Conservation (phyloP, 2,797 vertebrate species). For the Calcarius lapponicus region DNA sequence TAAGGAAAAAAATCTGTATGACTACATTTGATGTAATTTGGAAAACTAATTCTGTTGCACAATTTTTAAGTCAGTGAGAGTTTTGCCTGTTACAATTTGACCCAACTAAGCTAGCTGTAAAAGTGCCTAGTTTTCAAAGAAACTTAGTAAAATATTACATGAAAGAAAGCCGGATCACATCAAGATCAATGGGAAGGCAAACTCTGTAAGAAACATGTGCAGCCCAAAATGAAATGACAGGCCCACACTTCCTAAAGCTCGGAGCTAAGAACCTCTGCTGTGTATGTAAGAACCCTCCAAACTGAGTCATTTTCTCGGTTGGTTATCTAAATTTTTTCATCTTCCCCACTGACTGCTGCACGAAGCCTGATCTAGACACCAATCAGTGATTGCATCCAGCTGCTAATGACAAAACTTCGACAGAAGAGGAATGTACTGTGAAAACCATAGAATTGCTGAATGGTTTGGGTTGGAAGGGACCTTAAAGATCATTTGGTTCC, state of each 20-base stretch:
- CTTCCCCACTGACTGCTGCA: neutral
- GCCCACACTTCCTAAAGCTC: neutral
- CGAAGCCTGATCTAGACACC: neutral
- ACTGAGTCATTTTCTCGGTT: neutral
- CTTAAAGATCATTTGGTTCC: neutral
- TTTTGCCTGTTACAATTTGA: neutral
- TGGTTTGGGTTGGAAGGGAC: neutral
- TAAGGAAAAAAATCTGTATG: neutral
- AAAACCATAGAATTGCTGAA: neutral
- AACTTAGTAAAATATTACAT: neutral
- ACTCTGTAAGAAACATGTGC: neutral
- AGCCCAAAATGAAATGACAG: neutral
- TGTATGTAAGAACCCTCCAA: neutral
- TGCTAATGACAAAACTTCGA: neutral
- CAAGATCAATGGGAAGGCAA: neutral
- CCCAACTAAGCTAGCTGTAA: neutral
- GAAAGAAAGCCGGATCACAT: neutral
- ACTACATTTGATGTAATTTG: conserved; percentile 13
- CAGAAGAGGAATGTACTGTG: neutral
- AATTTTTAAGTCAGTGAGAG: neutral
- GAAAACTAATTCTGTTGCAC: conserved; percentile 10
- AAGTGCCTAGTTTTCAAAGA: neutral
- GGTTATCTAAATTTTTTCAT: neutral
- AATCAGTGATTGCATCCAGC: neutral
- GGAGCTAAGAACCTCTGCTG: neutral